Conservation (phyloP, 2,113 vertebrate genomes). For the Spea multiplicata region DNA sequence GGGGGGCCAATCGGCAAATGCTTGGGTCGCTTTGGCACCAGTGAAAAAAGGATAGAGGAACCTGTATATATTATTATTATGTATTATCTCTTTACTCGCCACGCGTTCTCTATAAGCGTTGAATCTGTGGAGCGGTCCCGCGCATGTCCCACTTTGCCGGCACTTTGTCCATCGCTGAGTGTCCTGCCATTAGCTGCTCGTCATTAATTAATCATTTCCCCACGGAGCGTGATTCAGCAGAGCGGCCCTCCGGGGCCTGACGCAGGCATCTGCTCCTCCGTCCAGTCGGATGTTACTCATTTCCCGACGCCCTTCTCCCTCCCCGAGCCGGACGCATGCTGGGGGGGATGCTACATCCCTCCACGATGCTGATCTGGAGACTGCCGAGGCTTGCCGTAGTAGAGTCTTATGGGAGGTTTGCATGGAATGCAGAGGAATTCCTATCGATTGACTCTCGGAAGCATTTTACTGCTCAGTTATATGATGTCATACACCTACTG, state of each 20-base stretch:
- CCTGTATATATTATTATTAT: too few relatives aligned
- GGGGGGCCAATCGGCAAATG: too few relatives aligned
- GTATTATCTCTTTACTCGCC: too few relatives aligned
- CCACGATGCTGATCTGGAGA: background rate
- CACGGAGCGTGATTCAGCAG: constrained; percentile 10
- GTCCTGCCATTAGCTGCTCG: background rate
- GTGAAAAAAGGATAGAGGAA: too few relatives aligned
- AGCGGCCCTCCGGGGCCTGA: background rate
- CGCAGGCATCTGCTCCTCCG: constrained; percentile 13
- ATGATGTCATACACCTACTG: too few relatives aligned
- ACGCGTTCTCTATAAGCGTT: too few relatives aligned
- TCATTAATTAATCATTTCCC: constrained; percentile 32
- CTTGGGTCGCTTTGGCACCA: too few relatives aligned
- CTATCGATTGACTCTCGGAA: too few relatives aligned
- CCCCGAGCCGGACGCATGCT: background rate
- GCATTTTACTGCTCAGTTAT: too few relatives aligned
- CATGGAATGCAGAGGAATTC: too few relatives aligned
- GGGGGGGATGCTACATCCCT: background rate
- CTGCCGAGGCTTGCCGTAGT: background rate
- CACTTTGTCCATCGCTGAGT: background rate
- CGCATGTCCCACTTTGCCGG: too few relatives aligned
- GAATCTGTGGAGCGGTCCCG: too few relatives aligned
- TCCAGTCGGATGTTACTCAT: constrained; percentile 24
- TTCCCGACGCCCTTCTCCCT: background rate
- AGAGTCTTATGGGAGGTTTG: background rate